Base-by-base conservation (phyloP, 2,113 vertebrate species). In the Colius striatus region DNA sequence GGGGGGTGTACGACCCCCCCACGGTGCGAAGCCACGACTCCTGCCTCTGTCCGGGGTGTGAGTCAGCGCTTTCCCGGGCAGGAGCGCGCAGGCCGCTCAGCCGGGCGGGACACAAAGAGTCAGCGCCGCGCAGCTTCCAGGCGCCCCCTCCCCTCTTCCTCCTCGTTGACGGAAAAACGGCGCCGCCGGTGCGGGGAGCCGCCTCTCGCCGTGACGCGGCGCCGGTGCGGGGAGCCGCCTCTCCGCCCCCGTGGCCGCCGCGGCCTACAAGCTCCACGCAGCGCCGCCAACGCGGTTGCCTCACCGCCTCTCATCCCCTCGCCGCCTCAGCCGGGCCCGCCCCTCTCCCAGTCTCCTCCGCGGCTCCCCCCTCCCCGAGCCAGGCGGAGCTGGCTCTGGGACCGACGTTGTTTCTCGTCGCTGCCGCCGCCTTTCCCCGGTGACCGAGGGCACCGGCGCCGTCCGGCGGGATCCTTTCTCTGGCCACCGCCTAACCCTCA, bases 311-410 rank as follows among this genome's bases (percentile, higher is more conserved):
- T n/a, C n/a, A n/a, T 34, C 63, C 85, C 61, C 67, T 55, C 48
- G 29, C 65, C 75, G 54, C 67, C 65, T 29, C 30, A 26, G 66
- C 68, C 73, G 45, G 83, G 17, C 66, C 94, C 96, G 94, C 96
- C 95, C 92, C 81, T 75, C 87, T 96, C 96, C 96, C 96, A 96
- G 94, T 71, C 43, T 96, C 92, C 96, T 91, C 73, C 89, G 94
- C 96, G 89, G 87, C 68, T 61, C 34, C 51, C 66, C 65, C 58
- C 38, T 53, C n/a, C 85, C 84, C 30, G 43, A 53, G 75, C 82
- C 75, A 72, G 94, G 92, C 87, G 90, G 88, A 84, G 91, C 88
- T 15, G 92, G 87, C 74, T 72, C 45, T 68, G 76, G 41, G 16
- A 87, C 71, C 82, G 92, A 61, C 60, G 89, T 76, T 14, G 76